Conservation (phyloP, 2,113 vertebrate genomes). For the Rhadina sibilatrix region DNA sequence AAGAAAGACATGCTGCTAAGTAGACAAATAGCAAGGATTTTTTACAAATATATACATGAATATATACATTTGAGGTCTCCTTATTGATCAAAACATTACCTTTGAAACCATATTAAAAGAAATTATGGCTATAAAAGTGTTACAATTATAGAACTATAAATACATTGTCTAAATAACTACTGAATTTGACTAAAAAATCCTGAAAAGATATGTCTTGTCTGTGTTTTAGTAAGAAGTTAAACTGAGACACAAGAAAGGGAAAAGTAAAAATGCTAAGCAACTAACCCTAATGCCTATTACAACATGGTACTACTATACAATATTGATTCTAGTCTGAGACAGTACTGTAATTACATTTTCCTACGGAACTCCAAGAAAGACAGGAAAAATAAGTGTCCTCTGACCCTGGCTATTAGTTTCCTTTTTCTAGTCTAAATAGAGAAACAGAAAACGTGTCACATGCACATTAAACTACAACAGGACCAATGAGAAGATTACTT, state of each 20-base stretch:
- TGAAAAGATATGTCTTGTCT: background rate
- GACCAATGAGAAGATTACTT: background rate
- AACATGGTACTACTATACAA: background rate
- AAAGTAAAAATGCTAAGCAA: background rate
- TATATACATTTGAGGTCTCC: background rate
- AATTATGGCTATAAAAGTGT: background rate
- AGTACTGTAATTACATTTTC: background rate
- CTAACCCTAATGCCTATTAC: background rate
- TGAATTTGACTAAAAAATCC: background rate
- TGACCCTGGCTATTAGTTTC: background rate
- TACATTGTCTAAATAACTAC: background rate
- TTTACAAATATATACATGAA: background rate
- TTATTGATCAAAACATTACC: background rate
- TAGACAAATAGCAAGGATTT: background rate
- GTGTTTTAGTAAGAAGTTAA: background rate
- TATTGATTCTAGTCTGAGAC: background rate
- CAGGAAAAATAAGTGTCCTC: background rate
- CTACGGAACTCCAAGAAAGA: background rate
- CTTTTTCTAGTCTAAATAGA: background rate
- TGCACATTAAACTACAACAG: rapidly evolving
- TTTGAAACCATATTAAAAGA: background rate
- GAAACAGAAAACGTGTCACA: background rate
- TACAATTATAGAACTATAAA: background rate
- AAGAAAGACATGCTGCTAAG: background rate
- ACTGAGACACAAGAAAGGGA: background rate